phyloP scores from a whole-genome alignment of 37 sponge, comb jelly and placozoan genomes.

The Spongilla lacustris region DNA sequence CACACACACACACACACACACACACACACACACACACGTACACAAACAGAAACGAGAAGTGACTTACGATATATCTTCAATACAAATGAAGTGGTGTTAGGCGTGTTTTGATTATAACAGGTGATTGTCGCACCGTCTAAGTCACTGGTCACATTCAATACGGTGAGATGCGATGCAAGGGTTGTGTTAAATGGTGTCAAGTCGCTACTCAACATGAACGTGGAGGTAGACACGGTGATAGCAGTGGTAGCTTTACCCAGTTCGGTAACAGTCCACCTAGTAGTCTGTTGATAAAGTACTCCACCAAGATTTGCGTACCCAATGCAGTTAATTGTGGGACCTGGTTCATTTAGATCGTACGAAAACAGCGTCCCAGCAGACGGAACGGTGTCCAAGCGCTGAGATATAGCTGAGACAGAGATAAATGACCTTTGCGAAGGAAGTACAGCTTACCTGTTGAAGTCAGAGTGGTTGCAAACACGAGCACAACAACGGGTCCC shows the following conservation, averaged over 20 bases:
- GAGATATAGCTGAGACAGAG: not conserved
- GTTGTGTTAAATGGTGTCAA: not conserved
- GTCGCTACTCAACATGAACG: not conserved
- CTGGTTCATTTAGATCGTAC: not conserved
- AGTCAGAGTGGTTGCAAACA: not conserved
- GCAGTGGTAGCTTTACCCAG: not conserved
- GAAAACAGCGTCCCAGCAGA: not conserved
- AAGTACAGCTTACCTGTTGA: not conserved
- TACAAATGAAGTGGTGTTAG: not conserved
- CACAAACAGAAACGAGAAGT: no score
- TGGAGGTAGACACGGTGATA: not conserved
- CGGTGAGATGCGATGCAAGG: not conserved
- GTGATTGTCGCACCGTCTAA: not conserved
- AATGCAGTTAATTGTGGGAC: not conserved
- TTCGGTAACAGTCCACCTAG: not conserved
- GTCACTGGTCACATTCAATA: not conserved
- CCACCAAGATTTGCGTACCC: not conserved
- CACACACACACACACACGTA: no score
- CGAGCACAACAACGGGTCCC: not conserved
- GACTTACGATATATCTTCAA: constrained; percentile 18
- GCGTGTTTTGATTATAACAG: not conserved
- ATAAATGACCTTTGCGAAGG: not conserved
- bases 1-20: no score
- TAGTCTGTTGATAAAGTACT: not conserved
- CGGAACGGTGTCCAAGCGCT: not conserved